phyloP scores from a whole-genome alignment of 2,113 vertebrate species.

The Plecotus auritus region DNA sequence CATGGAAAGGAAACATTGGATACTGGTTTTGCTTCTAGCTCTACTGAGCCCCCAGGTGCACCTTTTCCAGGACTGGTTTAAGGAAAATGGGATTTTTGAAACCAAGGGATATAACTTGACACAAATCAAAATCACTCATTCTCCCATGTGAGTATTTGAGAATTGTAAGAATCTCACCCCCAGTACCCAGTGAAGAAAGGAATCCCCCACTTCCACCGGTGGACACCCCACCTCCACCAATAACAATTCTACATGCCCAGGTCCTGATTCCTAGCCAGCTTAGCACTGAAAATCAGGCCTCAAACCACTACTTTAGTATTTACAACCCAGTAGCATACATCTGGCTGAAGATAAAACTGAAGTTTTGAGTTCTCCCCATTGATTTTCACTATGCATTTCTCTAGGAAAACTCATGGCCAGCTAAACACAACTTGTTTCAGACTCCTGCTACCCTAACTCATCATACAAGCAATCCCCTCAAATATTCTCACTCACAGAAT shows the following conservation, averaged over 20 bases:
- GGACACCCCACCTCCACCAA: too few relatives aligned
- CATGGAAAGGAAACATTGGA: too few relatives aligned
- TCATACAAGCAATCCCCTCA: neutral
- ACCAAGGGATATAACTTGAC: too few relatives aligned
- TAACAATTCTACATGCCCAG: neutral
- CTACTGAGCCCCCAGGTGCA: too few relatives aligned
- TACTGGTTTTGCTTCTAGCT: too few relatives aligned
- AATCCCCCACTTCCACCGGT: too few relatives aligned
- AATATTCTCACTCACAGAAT: neutral
- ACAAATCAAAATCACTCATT: too few relatives aligned
- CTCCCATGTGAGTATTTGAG: too few relatives aligned
- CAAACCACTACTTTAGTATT: neutral
- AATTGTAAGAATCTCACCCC: too few relatives aligned
- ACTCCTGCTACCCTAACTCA: neutral
- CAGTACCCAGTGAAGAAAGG: too few relatives aligned
- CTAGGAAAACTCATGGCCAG: neutral
- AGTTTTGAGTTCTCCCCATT: neutral
- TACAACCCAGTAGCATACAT: neutral
- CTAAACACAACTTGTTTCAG: neutral
- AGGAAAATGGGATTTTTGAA: too few relatives aligned
- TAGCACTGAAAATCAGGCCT: neutral
- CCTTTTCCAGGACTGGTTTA: too few relatives aligned
- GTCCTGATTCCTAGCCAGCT: neutral
- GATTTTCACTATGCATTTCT: neutral
- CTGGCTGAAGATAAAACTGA: neutral